Evolutionary conservation across 2,888 invertebrate species (phyloP), one percentile per base, ranked within the genome.

Genomic region (Tetragnatha montana): DNA sequence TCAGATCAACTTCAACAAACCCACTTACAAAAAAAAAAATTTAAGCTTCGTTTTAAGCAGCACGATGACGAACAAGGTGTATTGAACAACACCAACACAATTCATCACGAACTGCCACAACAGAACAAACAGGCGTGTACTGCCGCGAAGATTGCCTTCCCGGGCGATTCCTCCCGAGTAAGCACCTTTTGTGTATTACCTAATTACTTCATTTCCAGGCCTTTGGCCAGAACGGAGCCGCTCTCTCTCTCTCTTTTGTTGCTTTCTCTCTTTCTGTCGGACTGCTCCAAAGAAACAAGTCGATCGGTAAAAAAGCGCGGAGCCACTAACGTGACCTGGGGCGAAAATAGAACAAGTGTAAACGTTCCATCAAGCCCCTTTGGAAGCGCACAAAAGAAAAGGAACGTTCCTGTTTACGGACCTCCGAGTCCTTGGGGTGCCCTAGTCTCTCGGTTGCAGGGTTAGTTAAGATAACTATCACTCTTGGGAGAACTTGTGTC

Each of bases 341-440:
- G 49, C 75, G 17, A 49, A 75, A 75, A 75, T 75, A 75, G 49
- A 49, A 19, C 35, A 75, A n/a, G 19, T 49, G 49, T 75, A 49
- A 60, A 60, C 60, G 49, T 49, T 75, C 75, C 19, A 75, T 75
- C 49, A 75, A 75, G 49, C 75, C 75, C 8, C 10, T 49, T 75
- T 75, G 47, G 75, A n/a, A 35, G 49, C 8, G 17, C 49, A 75
- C 75, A 75, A 75, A 21, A 75, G 47, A 49, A 75, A 49, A 49
- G n/a, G 60, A 4, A 12, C 17, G 7, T 10, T 60, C 12, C 60
- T 60, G 60, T 60, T 60, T 60, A 60, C 60, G 17, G 60, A 60
- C 60, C 60, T 60, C 60, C 60, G 17, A 60, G 60, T 8, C 60
- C 17, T 60, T 10, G 60, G 17, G 35, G 35, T 35, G 35, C 35